Base-by-base conservation (phyloP, 2,797 vertebrate species). In the Sebastes iracundus region DNA sequence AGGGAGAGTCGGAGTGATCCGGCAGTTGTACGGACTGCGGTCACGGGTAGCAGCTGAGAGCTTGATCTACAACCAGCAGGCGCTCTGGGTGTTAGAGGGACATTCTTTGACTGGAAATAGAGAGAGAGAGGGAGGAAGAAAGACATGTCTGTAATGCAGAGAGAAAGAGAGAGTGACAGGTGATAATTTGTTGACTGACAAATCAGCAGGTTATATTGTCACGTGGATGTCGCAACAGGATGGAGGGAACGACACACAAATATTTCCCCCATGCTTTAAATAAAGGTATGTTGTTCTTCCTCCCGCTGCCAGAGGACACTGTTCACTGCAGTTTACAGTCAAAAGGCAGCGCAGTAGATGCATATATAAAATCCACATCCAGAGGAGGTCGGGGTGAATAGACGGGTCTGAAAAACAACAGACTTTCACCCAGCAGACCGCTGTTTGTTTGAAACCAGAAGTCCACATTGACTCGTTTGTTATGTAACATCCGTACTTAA, bases 21-120 rank as follows among this genome's bases (percentile, higher is more conserved):
- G 12, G 69, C 74, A 60, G 56, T 52, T 77, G 68, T 63, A 77
- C 58, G 77, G 75, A 68, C 58, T 59, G 58, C 28, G 67, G 74
- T 80, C 55, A 38, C 27, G 27, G 60, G 64, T 22, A 58, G 70
- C 87, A 88, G 85, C 87, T 86, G 82, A 79, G 79, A 62, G 71
- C n/a, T 13, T 61, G 59, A 76, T 80, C 72, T 68, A 49, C 63
- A 49, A 46, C 35, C 72, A 63, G 27, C 42, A 25, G 11, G 52
- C 28, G 77, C 49, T 52, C 18, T 1, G 76, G 61, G 79, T 72
- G 80, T 82, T 4, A 77, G 72, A 75, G 46, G 35, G 75, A 69
- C 81, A 76, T 75, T 71, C 76, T 66, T 20, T 49, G 8, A 60
- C 80, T 67, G 25, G 13, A 75, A 55, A 63, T 68, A 75, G 79